Percentiles rank a stretch among this genome's conserved stretches.
Conservation (phyloP, 2,113 vertebrate genomes). For the Semnornis frantzii region DNA sequence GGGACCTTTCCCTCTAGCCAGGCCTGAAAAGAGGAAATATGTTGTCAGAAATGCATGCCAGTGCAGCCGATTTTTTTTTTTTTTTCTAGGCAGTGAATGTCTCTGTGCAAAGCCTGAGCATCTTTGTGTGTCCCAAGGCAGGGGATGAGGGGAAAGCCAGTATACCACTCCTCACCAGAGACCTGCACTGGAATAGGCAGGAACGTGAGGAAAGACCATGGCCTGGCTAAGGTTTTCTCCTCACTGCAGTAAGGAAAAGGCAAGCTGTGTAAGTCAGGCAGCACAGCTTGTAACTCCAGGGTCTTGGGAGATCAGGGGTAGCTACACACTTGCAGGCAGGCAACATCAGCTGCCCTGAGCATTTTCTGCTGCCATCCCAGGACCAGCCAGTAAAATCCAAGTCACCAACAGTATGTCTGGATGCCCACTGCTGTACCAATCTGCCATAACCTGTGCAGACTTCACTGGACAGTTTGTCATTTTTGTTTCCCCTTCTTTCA, state of each 20-base stretch:
- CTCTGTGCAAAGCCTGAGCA: background rate
- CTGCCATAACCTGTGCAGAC: fast-evolving
- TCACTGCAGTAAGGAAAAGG: background rate
- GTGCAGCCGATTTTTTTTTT: background rate
- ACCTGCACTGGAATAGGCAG: background rate
- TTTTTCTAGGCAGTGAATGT: background rate
- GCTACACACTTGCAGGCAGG: background rate
- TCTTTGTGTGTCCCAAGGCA: background rate
- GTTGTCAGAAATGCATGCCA: background rate
- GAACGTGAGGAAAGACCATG: background rate
- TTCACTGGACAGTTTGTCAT: background rate
- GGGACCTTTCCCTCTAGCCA: background rate
- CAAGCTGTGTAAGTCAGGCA: background rate
- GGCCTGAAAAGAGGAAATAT: background rate
- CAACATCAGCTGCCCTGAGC: background rate
- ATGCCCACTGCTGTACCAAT: background rate
- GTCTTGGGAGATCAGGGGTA: background rate
- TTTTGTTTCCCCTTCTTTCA: background rate
- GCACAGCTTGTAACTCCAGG: background rate
- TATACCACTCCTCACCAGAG: background rate
- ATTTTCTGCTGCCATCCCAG: background rate
- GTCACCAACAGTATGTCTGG: background rate
- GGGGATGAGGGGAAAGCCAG: background rate
- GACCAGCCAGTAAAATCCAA: background rate
- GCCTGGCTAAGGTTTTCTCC: background rate